Conservation (phyloP, 2,888 invertebrate genomes). For the Oxyscelio sp. region DNA sequence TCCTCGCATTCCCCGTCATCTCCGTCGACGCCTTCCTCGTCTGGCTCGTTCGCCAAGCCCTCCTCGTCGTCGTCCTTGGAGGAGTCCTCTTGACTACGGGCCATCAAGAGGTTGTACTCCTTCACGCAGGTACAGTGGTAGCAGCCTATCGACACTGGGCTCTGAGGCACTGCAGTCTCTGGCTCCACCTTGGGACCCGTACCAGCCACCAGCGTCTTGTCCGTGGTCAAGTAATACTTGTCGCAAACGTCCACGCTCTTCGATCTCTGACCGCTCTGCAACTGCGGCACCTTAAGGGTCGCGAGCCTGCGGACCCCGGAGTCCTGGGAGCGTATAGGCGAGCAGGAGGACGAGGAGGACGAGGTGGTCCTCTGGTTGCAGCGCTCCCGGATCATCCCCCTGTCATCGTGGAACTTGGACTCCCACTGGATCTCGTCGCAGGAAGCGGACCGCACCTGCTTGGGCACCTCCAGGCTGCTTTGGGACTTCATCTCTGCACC, state of each 20-base stretch:
- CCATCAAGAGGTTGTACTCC: no score
- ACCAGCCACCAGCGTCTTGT: slow-evolving; percentile 29
- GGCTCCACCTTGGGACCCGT: slow-evolving; percentile 13
- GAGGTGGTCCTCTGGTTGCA: slow-evolving; percentile 38
- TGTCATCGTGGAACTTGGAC: slow-evolving; percentile 72
- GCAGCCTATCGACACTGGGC: no score
- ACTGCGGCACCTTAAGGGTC: slow-evolving; percentile 91
- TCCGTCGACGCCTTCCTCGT: no score
- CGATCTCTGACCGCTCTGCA: slow-evolving; percentile 91
- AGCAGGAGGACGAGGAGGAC: slow-evolving; percentile 83
- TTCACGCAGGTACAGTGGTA: no score
- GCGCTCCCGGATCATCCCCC: slow-evolving; percentile 42
- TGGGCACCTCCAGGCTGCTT: slow-evolving; percentile 96
- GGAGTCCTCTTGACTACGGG: no score
- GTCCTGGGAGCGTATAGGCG: slow-evolving; percentile 83
- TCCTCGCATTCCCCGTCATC: no score
- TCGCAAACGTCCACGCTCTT: slow-evolving; percentile 94
- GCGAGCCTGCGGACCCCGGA: slow-evolving; percentile 75
- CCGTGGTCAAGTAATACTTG: slow-evolving; percentile 86
- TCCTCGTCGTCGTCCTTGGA: no score
- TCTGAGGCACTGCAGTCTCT: slow-evolving; percentile 87
- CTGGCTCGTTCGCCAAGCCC: no score
- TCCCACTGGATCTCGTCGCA: slow-evolving; percentile 94
- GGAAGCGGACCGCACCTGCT: slow-evolving; percentile 96
- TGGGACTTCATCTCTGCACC: slow-evolving; percentile 97